These are phyloP conservation scores for Watsonalla binaria DNA, from an alignment of 2,888 invertebrate genomes.

Conservation along the genomic window DNA sequence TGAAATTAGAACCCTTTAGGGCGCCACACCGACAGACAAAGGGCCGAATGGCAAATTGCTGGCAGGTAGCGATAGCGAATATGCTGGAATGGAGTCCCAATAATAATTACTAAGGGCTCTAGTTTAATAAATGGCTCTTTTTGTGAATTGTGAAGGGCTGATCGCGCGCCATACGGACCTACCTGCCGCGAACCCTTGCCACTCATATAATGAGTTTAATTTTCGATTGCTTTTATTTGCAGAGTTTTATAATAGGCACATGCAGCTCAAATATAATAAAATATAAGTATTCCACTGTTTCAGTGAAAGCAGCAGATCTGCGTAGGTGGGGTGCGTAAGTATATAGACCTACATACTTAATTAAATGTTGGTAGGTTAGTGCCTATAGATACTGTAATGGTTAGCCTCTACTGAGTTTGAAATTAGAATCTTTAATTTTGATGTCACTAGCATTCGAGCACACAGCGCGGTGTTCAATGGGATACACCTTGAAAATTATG, in stretches of 20 bases:
- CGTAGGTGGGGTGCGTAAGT: neutral
- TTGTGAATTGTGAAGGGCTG: constrained; percentile 73
- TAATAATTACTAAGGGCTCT: constrained; percentile 74
- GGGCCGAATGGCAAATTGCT: constrained; percentile 75
- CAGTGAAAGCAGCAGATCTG: constrained; percentile 14
- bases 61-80: constrained; percentile 79
- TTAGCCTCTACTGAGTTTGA: no score
- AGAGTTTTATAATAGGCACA: constrained; percentile 23
- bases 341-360: no score
- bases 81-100: constrained; percentile 66
- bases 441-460: no score
- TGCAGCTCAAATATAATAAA: no score
- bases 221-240: constrained; percentile 53
- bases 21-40: constrained; percentile 78
- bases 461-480: no score
- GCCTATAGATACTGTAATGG: no score
- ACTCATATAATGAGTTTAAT: constrained; percentile 55
- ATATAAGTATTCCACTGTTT: constrained; percentile 3
- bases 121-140: constrained; percentile 77
- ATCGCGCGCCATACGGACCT: constrained; percentile 75
- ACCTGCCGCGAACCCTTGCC: constrained; percentile 72
- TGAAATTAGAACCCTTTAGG: constrained; percentile 78
- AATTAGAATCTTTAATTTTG: no score
- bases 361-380: no score
- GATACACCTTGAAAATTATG: no score